A percentile compares a stretch with the other conserved stretches of the same genome.
phyloP scores from a whole-genome alignment of 2,113 vertebrate genomes.

The Zingel zingel region DNA sequence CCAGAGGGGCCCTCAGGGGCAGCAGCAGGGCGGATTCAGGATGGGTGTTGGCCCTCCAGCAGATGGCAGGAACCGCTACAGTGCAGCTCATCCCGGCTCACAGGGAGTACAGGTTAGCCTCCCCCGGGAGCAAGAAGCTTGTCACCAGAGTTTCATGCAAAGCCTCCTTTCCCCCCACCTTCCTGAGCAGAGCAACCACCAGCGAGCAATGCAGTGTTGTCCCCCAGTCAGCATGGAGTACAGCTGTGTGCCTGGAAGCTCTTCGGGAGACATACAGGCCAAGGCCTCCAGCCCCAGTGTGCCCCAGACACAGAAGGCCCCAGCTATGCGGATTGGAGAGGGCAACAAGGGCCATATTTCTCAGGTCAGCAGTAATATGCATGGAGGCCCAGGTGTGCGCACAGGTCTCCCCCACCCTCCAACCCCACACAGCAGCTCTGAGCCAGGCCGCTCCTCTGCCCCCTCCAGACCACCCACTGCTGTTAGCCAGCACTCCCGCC shows the following conservation, averaged over 20 bases:
- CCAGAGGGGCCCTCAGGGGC: conserved; percentile 89
- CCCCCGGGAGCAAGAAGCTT: conserved; percentile 90
- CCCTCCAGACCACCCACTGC: conserved; percentile 85
- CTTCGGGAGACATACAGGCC: conserved; percentile 92
- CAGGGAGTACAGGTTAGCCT: conserved; percentile 90
- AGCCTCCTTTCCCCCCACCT: conserved; percentile 93
- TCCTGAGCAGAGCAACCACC: conserved; percentile 92
- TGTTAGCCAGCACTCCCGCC: conserved; percentile 91
- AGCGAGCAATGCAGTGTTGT: conserved; percentile 90
- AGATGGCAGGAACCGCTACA: conserved; percentile 92
- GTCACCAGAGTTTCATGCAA: conserved; percentile 98
- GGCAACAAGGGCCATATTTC: conserved; percentile 93
- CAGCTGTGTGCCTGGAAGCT: conserved; percentile 88
- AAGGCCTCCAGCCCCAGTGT: conserved; percentile 93
- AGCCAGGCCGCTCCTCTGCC: conserved; percentile 88
- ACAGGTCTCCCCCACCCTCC: conserved; percentile 88
- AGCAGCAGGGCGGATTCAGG: conserved; percentile 89
- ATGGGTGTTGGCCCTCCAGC: conserved; percentile 85
- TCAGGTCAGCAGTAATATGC: conserved; percentile 92
- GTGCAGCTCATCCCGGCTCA: conserved; percentile 79
- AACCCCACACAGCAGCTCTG: conserved; percentile 89
- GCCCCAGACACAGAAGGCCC: conserved; percentile 91
- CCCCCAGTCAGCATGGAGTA: conserved; percentile 93
- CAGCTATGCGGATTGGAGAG: conserved; percentile 90
- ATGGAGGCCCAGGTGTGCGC: conserved; percentile 88